Evolutionary conservation across 1,140 invertebrate genomes (phyloP).

Genomic region (Meteorus sp.): DNA sequence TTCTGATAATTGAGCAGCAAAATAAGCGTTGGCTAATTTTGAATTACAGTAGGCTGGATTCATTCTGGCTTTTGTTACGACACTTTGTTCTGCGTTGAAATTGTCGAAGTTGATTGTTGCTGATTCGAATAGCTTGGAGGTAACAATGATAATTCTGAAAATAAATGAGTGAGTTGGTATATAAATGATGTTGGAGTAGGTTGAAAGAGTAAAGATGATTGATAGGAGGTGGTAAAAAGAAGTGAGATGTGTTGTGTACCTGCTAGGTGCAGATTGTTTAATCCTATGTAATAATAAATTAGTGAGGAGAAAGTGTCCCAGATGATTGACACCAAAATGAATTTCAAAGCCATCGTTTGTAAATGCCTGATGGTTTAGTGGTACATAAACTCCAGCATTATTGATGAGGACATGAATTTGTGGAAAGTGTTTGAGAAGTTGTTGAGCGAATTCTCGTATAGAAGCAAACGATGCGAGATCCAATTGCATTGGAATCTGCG

Average conservation of each 20-base stretch:
- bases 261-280: conserved; percentile 64
- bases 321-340: conserved; percentile 78
- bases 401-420: conserved; percentile 75
- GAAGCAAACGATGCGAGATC: conserved; percentile 74
- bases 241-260: conserved; percentile 53
- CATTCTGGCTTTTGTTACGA: conserved; percentile 57
- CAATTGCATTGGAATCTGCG: conserved; percentile 71
- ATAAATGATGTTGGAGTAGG: no score
- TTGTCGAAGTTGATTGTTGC: conserved; percentile 76
- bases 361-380: conserved; percentile 54
- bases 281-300: conserved; percentile 73
- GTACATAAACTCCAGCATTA: conserved; percentile 72
- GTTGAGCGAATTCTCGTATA: conserved; percentile 68
- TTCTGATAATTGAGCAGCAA: conserved; percentile 66
- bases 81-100: conserved; percentile 65
- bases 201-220: no score
- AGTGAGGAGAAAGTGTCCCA: conserved; percentile 85
- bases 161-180: conserved; percentile 13
- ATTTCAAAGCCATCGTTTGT: conserved; percentile 85
- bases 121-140: conserved; percentile 62
- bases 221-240: background rate
- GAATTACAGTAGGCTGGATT: conserved; percentile 78
- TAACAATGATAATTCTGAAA: conserved; percentile 62
- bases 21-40: conserved; percentile 77
- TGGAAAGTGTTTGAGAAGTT: conserved; percentile 64